Evolutionary conservation across 2,888 invertebrate genomes (phyloP), one percentile per base, ranked within the genome.

Genomic region (Thera obeliscata): DNA sequence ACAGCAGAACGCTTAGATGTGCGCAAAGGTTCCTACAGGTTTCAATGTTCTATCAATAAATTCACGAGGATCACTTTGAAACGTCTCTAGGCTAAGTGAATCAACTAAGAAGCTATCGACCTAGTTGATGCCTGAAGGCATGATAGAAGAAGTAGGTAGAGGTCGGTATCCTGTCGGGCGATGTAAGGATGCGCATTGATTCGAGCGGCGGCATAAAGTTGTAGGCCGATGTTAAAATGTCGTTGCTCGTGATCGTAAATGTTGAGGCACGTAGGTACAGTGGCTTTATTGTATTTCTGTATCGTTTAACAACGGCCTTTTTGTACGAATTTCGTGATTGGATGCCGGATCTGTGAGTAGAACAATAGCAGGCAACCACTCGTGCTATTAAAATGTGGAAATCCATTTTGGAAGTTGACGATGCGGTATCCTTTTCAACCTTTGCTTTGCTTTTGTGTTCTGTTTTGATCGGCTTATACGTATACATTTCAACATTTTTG

Each of bases 181-280:
- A 6, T 43, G 62, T 61, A 57, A 66, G 38, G 3, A 2, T 3
- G 35, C 62, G 55, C 74, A 73, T 73, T 73, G 75, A 75, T 73
- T 75, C 71, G 69, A 64, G 64, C 67, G 68, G 69, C 70, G 73
- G 64, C 70, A 75, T 75, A 75, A 75, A 75, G 68, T 70, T 68
- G 73, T 73, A 69, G 66, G 61, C 64, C 73, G 73, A 75, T 73
- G 75, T 75, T 75, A 75, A 75, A 73, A 69, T 71, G 75, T 73
- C 74, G 74, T 75, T 68, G 69, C 70, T 64, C 64, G 70, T 61
- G 71, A 75, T 75, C 75, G 75, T 75, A 75, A 73, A 75, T 67
- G 73, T 75, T 50, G 72, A 72, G 69, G 61, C 73, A 73, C 73
- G 73, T 75, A 70, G 64, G 69, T 72, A 73, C 71, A 72, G 48